A percentile compares a stretch with the other conserved stretches of the same genome.
Conservation (phyloP, 2,888 invertebrate genomes). For the Cerastis rubricosa region DNA sequence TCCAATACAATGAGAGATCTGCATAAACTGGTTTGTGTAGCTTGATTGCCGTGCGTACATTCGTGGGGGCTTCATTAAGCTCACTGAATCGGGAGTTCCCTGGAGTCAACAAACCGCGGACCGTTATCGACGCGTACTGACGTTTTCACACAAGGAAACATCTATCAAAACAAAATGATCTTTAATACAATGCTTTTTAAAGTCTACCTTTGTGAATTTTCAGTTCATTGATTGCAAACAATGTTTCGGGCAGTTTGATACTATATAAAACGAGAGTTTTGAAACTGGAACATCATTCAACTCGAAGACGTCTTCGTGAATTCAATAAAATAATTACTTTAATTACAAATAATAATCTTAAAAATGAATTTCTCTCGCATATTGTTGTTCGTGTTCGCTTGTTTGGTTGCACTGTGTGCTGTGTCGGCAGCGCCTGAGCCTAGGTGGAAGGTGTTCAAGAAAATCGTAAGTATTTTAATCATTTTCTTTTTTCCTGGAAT, state of each 20-base stretch:
- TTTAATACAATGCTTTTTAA: background rate
- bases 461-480: constrained; percentile 74
- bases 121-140: constrained; percentile 29
- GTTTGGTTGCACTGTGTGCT: constrained; percentile 72
- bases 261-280: constrained; percentile 51
- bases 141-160: background rate
- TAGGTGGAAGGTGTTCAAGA: constrained; percentile 79
- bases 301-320: constrained; percentile 17
- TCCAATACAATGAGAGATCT: too few species aligned
- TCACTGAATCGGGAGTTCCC: constrained; percentile 54
- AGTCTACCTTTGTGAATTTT: background rate
- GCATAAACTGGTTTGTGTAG: too few species aligned
- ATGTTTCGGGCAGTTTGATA: background rate
- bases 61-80: constrained; percentile 24
- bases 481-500: background rate
- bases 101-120: background rate
- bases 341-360: constrained; percentile 36
- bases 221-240: background rate
- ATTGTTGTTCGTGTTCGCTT: constrained; percentile 75
- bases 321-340: constrained; percentile 33
- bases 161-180: background rate
- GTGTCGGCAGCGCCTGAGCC: constrained; percentile 77
- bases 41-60: background rate
- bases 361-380: constrained; percentile 77
- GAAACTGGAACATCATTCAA: constrained; percentile 53